A percentile compares a stretch with the other conserved stretches of the same genome.
Conservation (phyloP, 2,888 invertebrate genomes). For the Steromphala cineraria region DNA sequence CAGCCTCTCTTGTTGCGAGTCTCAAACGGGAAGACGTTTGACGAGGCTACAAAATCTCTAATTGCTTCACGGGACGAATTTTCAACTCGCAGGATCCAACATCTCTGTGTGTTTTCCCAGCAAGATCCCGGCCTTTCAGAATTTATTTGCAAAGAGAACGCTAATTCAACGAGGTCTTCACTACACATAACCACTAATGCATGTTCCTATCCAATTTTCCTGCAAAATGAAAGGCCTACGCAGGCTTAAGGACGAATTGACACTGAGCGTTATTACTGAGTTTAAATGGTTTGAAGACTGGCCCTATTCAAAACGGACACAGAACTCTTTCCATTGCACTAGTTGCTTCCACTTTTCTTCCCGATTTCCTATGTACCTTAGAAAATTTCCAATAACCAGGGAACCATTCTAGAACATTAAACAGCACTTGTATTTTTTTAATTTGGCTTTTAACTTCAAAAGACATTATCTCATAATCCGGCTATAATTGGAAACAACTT, state of each 20-base stretch:
- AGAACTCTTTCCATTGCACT: too few relatives aligned
- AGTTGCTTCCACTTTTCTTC: too few relatives aligned
- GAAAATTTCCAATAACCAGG: too few relatives aligned
- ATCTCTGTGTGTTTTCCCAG: not conserved
- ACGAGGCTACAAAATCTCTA: not conserved
- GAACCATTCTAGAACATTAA: too few relatives aligned
- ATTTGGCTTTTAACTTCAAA: too few relatives aligned
- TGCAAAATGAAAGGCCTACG: slow-evolving; percentile 6
- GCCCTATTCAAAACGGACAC: not conserved
- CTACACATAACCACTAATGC: not conserved
- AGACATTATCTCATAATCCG: too few relatives aligned
- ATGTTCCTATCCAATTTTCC: slow-evolving; percentile 6
- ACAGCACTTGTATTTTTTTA: too few relatives aligned
- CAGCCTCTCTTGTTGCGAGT: not conserved
- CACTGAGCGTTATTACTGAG: not conserved
- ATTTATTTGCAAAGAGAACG: slow-evolving; percentile 1
- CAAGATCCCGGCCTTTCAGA: not conserved
- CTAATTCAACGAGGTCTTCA: slow-evolving; percentile 2
- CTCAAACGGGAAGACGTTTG: not conserved
- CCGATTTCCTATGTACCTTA: too few relatives aligned
- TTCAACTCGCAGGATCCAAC: not conserved
- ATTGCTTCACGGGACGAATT: not conserved
- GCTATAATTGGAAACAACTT: too few relatives aligned
- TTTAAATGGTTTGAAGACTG: not conserved
- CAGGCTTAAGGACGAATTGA: slow-evolving; percentile 2